Evolutionary conservation across 1,140 invertebrate species (phyloP).

Genomic region (Hydropsyche tenuis): DNA sequence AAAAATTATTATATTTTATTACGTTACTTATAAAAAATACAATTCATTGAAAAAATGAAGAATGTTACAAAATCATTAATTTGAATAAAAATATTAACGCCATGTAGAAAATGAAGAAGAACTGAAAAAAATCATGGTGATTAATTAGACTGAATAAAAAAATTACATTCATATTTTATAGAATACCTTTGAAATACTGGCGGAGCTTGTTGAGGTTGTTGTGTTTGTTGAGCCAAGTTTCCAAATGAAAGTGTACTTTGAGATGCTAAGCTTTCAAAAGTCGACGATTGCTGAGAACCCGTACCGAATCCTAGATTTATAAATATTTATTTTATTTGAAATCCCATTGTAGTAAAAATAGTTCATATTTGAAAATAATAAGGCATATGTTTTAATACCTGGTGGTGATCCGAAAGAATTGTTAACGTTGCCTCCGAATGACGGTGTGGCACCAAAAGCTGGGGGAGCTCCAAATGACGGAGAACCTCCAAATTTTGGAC

Average conservation of each 20-base stretch:
- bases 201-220: conserved; percentile 51
- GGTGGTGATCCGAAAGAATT: conserved; percentile 53
- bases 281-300: conserved; percentile 57
- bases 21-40: neutral
- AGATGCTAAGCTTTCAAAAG: conserved; percentile 59
- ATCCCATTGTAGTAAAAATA: neutral
- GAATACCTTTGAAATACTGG: conserved; percentile 55
- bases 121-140: conserved; percentile 49
- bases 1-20: neutral
- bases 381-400: conserved; percentile 53
- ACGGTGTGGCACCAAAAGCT: conserved; percentile 48
- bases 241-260: conserved; percentile 62
- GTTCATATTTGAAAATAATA: conserved; percentile 3
- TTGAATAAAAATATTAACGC: conserved; percentile 50
- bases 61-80: neutral
- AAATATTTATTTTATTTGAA: neutral
- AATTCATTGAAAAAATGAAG: neutral
- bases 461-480: conserved; percentile 54
- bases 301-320: conserved; percentile 56
- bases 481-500: conserved; percentile 55
- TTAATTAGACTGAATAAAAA: neutral
- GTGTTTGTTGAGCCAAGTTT: conserved; percentile 59
- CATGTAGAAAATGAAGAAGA: conserved; percentile 60
- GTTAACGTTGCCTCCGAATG: conserved; percentile 54
- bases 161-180: conserved; percentile 5